Base-by-base conservation (phyloP, 2,113 vertebrate species). In the Atlantisia rogersi region DNA sequence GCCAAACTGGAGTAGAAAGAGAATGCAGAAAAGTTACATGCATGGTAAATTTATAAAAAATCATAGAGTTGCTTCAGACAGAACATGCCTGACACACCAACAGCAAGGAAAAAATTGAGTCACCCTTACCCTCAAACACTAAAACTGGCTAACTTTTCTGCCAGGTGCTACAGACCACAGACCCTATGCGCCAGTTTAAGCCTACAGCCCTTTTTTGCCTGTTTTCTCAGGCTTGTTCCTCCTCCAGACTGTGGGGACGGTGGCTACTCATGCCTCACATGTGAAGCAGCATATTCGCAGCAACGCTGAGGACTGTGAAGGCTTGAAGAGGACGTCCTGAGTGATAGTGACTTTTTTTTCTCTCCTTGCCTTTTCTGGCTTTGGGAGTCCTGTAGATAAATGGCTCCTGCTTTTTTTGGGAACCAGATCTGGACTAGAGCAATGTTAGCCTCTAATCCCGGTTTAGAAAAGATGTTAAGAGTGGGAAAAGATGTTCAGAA, bases 211-310 rank as follows among this genome's bases (percentile, higher is more conserved):
- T 2, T 24, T 88, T 90, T 74, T 50, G 50, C 24, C 40, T 20
- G 6, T 26, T 84, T 69, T 31, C 9, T 46, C 28, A 40, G 9
- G 21, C 5, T 82, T 31, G 9, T 31, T 84, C 12, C 7, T 82
- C 24, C 52, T 42, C 12, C 0, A 2, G 25, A 15, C 46, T 79
- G 48, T 0, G 0, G 26, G 26, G 24, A 18, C 12, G 52, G 31
- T 78, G 32, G 59, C 6, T 6, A 60, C 15, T 15, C 6, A 6
- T 32, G 29, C 25, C 67, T 73, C 6, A 4, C 4, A 76, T 10
- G 14, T 0, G 5, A 55, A 6, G 6, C 10, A 21, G 6, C 35
- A 10, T 12, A 50, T 44, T 37, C 1, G 1, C 20, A 76, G 26
- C 55, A 62, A 19, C 1, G 4, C 21, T 65, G 59, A 86, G 35